These are phyloP conservation scores for Malurus alboscapulatus DNA, from an alignment of 2,113 vertebrate species.

Conservation along the genomic window DNA sequence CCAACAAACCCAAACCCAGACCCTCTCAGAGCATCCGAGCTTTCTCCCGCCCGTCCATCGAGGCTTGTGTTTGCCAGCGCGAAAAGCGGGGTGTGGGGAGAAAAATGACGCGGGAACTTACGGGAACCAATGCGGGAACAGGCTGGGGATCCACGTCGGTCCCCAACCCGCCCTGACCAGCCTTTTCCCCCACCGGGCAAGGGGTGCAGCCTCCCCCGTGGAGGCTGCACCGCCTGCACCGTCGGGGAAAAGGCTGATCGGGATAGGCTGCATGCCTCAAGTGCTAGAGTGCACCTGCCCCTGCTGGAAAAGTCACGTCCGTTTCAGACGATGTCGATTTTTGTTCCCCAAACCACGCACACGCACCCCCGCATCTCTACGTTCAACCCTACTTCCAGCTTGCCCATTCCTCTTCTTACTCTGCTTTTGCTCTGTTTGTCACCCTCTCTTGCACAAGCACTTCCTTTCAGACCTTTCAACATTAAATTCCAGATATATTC, in stretches of 20 bases:
- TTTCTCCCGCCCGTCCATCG: constrained; percentile 64
- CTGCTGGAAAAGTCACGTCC: background rate
- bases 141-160: constrained; percentile 33
- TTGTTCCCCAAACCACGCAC: background rate
- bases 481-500: background rate
- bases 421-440: background rate
- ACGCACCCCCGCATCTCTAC: background rate
- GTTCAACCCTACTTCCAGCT: background rate
- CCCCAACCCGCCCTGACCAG: constrained; percentile 22
- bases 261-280: background rate
- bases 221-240: background rate
- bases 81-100: constrained; percentile 50
- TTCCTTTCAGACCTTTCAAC: background rate
- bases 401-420: background rate
- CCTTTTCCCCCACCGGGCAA: background rate
- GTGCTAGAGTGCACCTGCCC: background rate
- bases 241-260: background rate
- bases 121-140: constrained; percentile 64
- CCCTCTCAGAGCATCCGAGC: constrained; percentile 46
- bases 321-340: background rate
- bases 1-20: background rate
- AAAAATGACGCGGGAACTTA: constrained; percentile 74
- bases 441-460: background rate
- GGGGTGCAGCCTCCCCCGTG: background rate
- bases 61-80: constrained; percentile 32